Evolutionary conservation across 2,888 invertebrate genomes (phyloP).

Genomic region (Hirtodrosophila histrioides): DNA sequence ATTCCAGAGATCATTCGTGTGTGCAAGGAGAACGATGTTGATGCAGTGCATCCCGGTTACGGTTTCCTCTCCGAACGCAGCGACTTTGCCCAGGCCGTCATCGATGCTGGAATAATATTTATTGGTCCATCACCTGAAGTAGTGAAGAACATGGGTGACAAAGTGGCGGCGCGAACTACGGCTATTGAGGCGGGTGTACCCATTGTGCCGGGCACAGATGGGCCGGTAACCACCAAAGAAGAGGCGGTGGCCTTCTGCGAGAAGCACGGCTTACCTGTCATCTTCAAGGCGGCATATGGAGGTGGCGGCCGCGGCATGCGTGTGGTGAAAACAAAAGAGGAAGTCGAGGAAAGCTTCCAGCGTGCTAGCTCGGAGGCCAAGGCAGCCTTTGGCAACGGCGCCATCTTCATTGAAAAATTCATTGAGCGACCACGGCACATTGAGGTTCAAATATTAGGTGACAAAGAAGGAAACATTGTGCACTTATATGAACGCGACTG

Average conservation of each 20-base stretch:
- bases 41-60: constrained; percentile 85
- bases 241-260: constrained; percentile 95
- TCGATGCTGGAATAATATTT: constrained; percentile 95
- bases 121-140: constrained; percentile 97
- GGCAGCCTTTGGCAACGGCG: constrained; percentile 98
- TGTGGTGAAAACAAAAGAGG: constrained; percentile 93
- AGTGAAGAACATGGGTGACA: constrained; percentile 99
- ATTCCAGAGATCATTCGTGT: constrained; percentile 97
- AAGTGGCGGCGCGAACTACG: constrained; percentile 97
- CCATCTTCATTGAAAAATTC: constrained; percentile 99
- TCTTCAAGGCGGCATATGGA: constrained; percentile 99
- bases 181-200: constrained; percentile 96
- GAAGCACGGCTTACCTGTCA: constrained; percentile 96
- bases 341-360: constrained; percentile 94
- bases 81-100: constrained; percentile 97
- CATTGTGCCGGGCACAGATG: constrained; percentile 97
- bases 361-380: constrained; percentile 97
- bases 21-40: constrained; percentile 96
- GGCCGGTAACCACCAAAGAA: constrained; percentile 93
- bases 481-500: constrained; percentile 98
- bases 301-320: constrained; percentile 99
- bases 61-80: constrained; percentile 85
- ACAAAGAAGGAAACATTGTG: constrained; percentile 96
- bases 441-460: constrained; percentile 91
- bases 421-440: constrained; percentile 98